phyloP scores from a whole-genome alignment of 2,888 invertebrate species.

The Caenorhabditis virilis region DNA sequence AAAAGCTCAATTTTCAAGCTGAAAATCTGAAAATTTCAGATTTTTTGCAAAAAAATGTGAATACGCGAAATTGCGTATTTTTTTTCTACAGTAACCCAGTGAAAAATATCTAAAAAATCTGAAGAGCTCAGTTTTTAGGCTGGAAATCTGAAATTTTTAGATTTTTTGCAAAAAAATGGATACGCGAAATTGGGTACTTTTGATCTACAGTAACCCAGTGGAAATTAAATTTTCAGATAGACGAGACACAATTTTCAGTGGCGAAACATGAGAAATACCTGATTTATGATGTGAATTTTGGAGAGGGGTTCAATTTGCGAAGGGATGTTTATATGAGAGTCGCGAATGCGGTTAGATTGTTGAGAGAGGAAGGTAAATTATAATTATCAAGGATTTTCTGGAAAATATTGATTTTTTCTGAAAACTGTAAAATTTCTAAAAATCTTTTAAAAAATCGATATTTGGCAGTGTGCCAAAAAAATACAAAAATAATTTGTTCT shows the following conservation, averaged over 20 bases:
- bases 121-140: neutral
- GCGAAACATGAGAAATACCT: constrained; percentile 74
- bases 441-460: too few relatives aligned
- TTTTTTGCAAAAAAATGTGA: too few relatives aligned
- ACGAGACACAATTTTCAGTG: constrained; percentile 36
- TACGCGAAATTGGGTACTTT: too few relatives aligned
- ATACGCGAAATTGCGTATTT: too few relatives aligned
- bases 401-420: neutral
- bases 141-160: too few relatives aligned
- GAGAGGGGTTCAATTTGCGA: constrained; percentile 94
- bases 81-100: neutral
- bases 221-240: constrained; percentile 34
- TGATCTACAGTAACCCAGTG: too few relatives aligned
- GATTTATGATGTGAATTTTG: constrained; percentile 89
- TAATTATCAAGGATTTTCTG: neutral
- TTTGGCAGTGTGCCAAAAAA: too few relatives aligned
- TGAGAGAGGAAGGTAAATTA: constrained; percentile 71
- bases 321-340: constrained; percentile 93
- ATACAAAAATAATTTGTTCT: too few relatives aligned
- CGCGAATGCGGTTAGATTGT: constrained; percentile 80
- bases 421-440: too few relatives aligned
- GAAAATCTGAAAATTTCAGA: too few relatives aligned
- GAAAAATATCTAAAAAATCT: neutral
- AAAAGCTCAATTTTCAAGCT: too few relatives aligned
- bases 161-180: too few relatives aligned